Percentiles rank a stretch among this genome's conserved stretches.
Evolutionary conservation across 2,888 invertebrate genomes (phyloP).

Genomic region (Noctua pronuba): DNA sequence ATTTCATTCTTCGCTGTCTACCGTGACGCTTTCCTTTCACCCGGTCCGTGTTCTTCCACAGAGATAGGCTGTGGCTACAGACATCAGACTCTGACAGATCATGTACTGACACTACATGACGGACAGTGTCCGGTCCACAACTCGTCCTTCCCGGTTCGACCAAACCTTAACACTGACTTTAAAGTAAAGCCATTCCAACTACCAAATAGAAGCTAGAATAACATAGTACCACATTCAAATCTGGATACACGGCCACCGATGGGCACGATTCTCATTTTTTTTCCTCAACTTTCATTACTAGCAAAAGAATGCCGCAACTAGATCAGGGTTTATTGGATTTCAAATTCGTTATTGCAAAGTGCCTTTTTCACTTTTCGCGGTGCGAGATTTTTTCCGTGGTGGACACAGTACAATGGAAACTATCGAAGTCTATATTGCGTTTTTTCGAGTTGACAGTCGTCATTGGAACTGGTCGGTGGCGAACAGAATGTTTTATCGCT

Average conservation of each 20-base stretch:
- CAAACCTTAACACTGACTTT: neutral
- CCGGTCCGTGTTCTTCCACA: neutral
- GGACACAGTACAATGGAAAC: constrained; percentile 73
- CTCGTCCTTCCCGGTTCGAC: neutral
- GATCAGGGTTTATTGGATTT: constrained; percentile 83
- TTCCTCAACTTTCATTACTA: constrained; percentile 57
- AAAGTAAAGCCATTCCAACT: neutral
- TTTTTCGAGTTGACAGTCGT: constrained; percentile 80
- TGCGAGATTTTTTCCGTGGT: constrained; percentile 81
- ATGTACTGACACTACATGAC: neutral
- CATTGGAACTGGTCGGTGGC: constrained; percentile 69
- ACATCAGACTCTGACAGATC: neutral
- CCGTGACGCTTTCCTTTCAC: neutral
- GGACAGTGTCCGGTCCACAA: neutral
- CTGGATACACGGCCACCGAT: constrained; percentile 39
- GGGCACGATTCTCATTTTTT: constrained; percentile 43
- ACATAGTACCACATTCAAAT: constrained; percentile 45
- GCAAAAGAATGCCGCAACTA: constrained; percentile 69
- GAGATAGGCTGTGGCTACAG: neutral
- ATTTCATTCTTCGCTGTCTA: neutral
- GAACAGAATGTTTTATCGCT: constrained; percentile 79
- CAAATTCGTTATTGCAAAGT: constrained; percentile 86
- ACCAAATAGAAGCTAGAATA: constrained; percentile 16
- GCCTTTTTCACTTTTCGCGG: constrained; percentile 80
- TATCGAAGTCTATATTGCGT: constrained; percentile 81